Evolutionary conservation across 1,140 invertebrate species (phyloP), one percentile per base, ranked within the genome.

Genomic region (Hetaerina americana): DNA sequence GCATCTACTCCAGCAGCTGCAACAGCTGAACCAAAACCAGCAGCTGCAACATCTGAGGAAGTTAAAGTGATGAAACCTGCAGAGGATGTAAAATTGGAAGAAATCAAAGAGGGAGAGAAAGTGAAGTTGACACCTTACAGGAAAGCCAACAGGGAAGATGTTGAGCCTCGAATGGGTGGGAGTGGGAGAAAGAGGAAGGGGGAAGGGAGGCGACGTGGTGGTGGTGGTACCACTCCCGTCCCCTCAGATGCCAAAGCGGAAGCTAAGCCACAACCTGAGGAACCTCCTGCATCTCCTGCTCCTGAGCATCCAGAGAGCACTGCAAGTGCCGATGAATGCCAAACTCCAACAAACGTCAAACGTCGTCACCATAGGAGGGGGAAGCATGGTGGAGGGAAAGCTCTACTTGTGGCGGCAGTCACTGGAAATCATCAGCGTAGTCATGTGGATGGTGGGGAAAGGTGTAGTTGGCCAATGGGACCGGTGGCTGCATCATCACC

Each of bases 401-500:
- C 40, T 5, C 40, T 57, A 18, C 40, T 57, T 57, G 40, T 57
- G 15, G 40, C 40, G 15, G 40, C 40, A 5, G 40, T 57, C 40
- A 57, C 40, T 57, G 40, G 40, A 57, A 57, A 57, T n/a, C 40
- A 57, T 57, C 40, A 57, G 40, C 40, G 40, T n/a, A 57, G 40
- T 57, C 40, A 57, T 18, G 40, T 12, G 22, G 40, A 57, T 12
- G 40, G 40, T 57, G 22, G 22, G 15, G 40, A 57, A n/a, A 57
- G 40, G 40, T 57, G 40, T 25, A 68, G 27, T 25, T 68, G 25
- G 25, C 66, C 66, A 68, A n/a, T 27, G n/a, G 66, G 25, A 5
- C 27, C 25, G 24, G 90, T 89, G 78, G 85, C 87, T 10, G 90
- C 91, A 3, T n/a, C 40, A 57, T 57, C 40, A 57, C 40, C 40